Conservation (phyloP, 2,888 invertebrate species). For the Elysia crispata region DNA sequence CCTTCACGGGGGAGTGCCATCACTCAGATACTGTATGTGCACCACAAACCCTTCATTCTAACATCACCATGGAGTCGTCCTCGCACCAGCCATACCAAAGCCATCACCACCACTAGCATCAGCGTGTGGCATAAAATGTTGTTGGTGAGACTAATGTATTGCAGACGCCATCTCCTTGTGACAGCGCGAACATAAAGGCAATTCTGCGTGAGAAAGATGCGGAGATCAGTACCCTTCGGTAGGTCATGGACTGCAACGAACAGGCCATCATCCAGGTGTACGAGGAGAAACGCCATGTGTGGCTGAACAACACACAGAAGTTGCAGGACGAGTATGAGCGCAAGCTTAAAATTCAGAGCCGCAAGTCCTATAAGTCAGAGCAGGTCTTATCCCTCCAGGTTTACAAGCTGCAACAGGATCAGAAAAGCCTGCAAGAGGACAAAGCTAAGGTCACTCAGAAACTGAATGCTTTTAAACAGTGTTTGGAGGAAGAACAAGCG, state of each 20-base stretch:
- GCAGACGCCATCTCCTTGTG: conserved; percentile 86
- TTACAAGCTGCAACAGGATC: conserved; percentile 78
- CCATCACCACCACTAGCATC: conserved; percentile 36
- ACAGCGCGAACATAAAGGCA: conserved; percentile 88
- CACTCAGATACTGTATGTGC: neutral
- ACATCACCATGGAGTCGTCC: neutral
- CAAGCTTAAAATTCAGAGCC: conserved; percentile 81
- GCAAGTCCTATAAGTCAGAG: conserved; percentile 84
- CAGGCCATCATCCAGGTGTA: conserved; percentile 82
- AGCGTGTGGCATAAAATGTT: conserved; percentile 49
- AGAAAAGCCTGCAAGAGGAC: conserved; percentile 80
- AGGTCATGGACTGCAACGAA: conserved; percentile 86
- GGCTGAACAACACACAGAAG: conserved; percentile 84
- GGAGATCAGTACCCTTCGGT: conserved; percentile 84
- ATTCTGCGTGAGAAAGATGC: conserved; percentile 86
- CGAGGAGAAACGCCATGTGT: conserved; percentile 84
- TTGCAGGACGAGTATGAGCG: conserved; percentile 83
- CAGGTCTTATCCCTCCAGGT: conserved; percentile 87
- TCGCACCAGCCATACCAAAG: neutral
- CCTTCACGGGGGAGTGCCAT: neutral
- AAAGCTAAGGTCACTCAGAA: conserved; percentile 33
- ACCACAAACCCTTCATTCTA: neutral
- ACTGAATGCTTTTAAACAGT: conserved; percentile 81
- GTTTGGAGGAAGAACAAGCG: conserved; percentile 83
- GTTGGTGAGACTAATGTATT: conserved; percentile 60